These are phyloP conservation scores for Brotula barbata DNA, from an alignment of 2,797 vertebrate genomes.

Conservation along the genomic window DNA sequence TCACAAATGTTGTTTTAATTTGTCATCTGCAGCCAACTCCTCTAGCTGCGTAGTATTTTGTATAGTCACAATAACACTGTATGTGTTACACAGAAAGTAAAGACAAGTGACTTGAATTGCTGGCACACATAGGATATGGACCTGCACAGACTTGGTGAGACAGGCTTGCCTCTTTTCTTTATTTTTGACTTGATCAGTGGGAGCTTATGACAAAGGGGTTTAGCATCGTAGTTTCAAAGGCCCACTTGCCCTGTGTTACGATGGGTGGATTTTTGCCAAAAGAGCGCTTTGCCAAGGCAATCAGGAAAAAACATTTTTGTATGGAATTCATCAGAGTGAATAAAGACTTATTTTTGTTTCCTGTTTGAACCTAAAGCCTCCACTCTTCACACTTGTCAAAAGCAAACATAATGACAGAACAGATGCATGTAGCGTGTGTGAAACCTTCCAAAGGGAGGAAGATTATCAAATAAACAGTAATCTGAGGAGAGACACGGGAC, in stretches of 20 bases:
- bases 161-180: slow-evolving; percentile 56
- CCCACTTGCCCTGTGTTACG: slow-evolving; percentile 1
- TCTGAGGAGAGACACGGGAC: background rate
- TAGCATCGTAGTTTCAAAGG: slow-evolving; percentile 18
- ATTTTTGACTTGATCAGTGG: slow-evolving; percentile 56
- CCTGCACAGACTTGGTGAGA: slow-evolving; percentile 66
- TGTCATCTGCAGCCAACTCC: slow-evolving; percentile 27
- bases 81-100: slow-evolving; percentile 55
- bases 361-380: slow-evolving; percentile 60
- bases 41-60: slow-evolving; percentile 64
- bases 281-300: slow-evolving; percentile 58
- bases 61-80: slow-evolving; percentile 62
- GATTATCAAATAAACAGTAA: background rate
- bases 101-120: slow-evolving; percentile 60
- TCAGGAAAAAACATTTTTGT: slow-evolving; percentile 68
- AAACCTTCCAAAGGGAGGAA: background rate
- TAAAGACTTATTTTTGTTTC: slow-evolving; percentile 67
- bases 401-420: slow-evolving; percentile 35
- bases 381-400: slow-evolving; percentile 53
- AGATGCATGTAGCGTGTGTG: background rate
- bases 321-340: slow-evolving; percentile 70
- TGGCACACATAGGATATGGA: slow-evolving; percentile 75
- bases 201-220: slow-evolving; percentile 29
- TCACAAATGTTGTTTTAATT: slow-evolving; percentile 14
- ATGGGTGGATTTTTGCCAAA: slow-evolving; percentile 56